A percentile compares a stretch with the other conserved stretches of the same genome.
Evolutionary conservation across 2,113 vertebrate genomes (phyloP).

Genomic region (Xiphophorus maculatus): DNA sequence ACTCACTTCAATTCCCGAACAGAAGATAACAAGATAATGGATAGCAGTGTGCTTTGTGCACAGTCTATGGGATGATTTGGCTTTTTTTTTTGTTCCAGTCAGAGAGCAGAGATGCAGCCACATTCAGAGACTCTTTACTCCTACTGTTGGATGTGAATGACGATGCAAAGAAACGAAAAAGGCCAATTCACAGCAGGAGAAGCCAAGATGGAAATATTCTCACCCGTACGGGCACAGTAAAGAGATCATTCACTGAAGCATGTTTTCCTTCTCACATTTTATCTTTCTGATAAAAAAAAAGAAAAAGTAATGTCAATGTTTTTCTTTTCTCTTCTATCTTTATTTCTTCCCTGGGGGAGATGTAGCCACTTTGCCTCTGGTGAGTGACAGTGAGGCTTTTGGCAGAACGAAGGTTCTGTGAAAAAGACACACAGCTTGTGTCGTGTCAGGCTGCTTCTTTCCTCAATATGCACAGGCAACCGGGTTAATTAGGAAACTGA

Average conservation of each 20-base stretch:
- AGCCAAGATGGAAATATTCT: constrained; percentile 9
- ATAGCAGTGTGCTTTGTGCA: constrained; percentile 32
- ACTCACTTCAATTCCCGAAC: constrained; percentile 42
- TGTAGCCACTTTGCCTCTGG: constrained; percentile 9
- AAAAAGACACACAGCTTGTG: constrained; percentile 57
- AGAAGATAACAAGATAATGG: constrained; percentile 60
- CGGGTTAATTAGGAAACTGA: constrained; percentile 76
- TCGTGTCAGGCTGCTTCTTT: constrained; percentile 61
- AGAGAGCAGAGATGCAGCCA: constrained; percentile 12
- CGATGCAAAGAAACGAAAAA: constrained; percentile 22
- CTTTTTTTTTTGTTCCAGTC: constrained; percentile 50
- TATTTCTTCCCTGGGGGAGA: constrained; percentile 5
- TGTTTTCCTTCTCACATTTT: constrained; percentile 4
- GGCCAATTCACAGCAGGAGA: constrained; percentile 31
- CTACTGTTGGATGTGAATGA: constrained; percentile 45
- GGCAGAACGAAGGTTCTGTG: constrained; percentile 59
- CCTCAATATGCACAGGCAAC: constrained; percentile 73
- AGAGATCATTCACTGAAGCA: constrained; percentile 28
- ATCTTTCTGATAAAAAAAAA: constrained; percentile 4
- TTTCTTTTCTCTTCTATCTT: not conserved
- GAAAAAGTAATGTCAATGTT: constrained; percentile 4
- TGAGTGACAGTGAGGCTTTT: constrained; percentile 30
- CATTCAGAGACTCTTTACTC: constrained; percentile 45
- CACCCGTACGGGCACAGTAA: constrained; percentile 14
- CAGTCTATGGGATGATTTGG: constrained; percentile 30